Conservation (phyloP, 2,113 vertebrate genomes). For the Todiramphus saurophagus region DNA sequence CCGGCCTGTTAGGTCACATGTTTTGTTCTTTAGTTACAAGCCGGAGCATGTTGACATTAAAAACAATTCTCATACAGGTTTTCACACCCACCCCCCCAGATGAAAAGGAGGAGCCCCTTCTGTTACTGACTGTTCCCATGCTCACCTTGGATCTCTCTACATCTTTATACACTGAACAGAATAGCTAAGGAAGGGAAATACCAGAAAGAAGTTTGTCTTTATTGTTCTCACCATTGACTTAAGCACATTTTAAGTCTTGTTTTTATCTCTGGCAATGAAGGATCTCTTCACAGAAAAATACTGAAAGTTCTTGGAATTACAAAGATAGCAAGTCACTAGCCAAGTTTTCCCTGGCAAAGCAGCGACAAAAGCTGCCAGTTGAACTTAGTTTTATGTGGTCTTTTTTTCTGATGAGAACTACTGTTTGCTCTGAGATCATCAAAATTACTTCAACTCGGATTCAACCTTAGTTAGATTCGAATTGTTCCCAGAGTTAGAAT, state of each 20-base stretch:
- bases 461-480: neutral
- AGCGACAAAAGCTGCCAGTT: constrained; percentile 3
- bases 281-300: constrained; percentile 37
- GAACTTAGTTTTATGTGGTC: constrained; percentile 21
- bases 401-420: constrained; percentile 32
- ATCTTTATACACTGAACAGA: neutral
- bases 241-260: neutral
- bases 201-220: neutral
- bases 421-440: constrained; percentile 56
- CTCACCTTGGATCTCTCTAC: accelerated
- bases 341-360: neutral
- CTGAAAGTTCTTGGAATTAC: constrained; percentile 56
- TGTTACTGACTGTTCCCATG: neutral
- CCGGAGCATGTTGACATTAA: neutral
- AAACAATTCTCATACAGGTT: neutral
- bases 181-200: neutral
- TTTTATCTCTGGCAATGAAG: neutral
- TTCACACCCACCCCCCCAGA: neutral
- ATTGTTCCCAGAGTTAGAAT: constrained; percentile 3
- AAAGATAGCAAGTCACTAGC: neutral
- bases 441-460: neutral
- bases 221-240: neutral
- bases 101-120: neutral
- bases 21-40: neutral
- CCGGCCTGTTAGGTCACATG: neutral